These are phyloP conservation scores for Caenorhabditis inopinata DNA, from an alignment of 1,140 invertebrate species.

Conservation along the genomic window DNA sequence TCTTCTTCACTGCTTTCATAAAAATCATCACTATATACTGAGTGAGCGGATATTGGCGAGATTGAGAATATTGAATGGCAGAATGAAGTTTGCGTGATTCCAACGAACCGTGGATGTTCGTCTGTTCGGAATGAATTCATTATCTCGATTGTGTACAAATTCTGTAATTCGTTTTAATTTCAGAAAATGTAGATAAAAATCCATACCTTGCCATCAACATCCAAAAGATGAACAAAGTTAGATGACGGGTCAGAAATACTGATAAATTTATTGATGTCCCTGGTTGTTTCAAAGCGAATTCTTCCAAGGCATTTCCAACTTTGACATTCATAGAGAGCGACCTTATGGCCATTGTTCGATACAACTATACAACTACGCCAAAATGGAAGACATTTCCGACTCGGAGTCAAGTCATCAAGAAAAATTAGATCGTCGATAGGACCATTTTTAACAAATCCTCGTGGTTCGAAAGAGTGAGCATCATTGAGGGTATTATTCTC, in stretches of 20 bases:
- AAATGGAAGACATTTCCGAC: not conserved
- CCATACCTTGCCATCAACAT: constrained; percentile 16
- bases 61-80: constrained; percentile 8
- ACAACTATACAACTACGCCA: not conserved
- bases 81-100: constrained; percentile 10
- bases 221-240: not conserved
- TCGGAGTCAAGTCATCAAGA: not conserved
- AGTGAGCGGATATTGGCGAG: not conserved
- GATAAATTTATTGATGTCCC: constrained; percentile 1
- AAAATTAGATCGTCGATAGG: not conserved
- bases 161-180: no score
- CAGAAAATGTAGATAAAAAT: no score
- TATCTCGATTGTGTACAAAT: not conserved
- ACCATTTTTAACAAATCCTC: not conserved
- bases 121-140: not conserved
- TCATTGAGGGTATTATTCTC: not conserved
- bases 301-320: not conserved
- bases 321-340: constrained; percentile 2
- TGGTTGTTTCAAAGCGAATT: not conserved
- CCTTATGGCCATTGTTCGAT: not conserved
- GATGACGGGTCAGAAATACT: not conserved
- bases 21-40: not conserved
- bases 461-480: not conserved
- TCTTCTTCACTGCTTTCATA: not conserved
- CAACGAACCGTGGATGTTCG: not conserved